Conservation (phyloP, 1,140 invertebrate genomes). For the Danaus plexippus region DNA sequence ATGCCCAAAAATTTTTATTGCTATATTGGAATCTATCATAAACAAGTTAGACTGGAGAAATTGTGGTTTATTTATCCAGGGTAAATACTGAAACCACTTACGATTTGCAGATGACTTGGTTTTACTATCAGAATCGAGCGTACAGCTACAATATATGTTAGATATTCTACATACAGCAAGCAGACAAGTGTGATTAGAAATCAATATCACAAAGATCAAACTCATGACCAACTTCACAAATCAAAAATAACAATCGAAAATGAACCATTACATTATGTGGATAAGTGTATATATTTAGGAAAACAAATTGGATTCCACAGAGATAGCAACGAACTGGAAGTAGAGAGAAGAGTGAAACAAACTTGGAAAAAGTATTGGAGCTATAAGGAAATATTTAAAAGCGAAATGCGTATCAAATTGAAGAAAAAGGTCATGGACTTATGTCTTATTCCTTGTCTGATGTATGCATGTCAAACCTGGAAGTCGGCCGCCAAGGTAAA, state of each 20-base stretch:
- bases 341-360: too few relatives aligned
- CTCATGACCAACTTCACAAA: conserved; percentile 2
- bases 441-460: conserved; percentile 1
- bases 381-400: conserved; percentile 5
- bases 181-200: too few relatives aligned
- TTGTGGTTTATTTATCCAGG: too few relatives aligned
- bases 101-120: too few relatives aligned
- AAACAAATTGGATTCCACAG: conserved; percentile 1
- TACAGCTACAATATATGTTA: too few relatives aligned
- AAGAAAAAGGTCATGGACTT: conserved; percentile 1
- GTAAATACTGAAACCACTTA: conserved; percentile 1
- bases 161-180: too few relatives aligned
- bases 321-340: too few relatives aligned
- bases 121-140: background rate
- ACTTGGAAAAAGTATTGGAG: too few relatives aligned
- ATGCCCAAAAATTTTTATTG: too few relatives aligned
- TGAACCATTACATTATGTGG: background rate
- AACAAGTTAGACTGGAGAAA: background rate
- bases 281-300: conserved; percentile 1
- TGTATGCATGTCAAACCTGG: conserved; percentile 1
- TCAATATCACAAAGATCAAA: too few relatives aligned
- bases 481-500: too few relatives aligned
- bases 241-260: conserved; percentile 1
- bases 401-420: background rate
- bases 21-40: too few relatives aligned